Base-by-base conservation (phyloP, 1,140 invertebrate species). In the Prorops nasuta region DNA sequence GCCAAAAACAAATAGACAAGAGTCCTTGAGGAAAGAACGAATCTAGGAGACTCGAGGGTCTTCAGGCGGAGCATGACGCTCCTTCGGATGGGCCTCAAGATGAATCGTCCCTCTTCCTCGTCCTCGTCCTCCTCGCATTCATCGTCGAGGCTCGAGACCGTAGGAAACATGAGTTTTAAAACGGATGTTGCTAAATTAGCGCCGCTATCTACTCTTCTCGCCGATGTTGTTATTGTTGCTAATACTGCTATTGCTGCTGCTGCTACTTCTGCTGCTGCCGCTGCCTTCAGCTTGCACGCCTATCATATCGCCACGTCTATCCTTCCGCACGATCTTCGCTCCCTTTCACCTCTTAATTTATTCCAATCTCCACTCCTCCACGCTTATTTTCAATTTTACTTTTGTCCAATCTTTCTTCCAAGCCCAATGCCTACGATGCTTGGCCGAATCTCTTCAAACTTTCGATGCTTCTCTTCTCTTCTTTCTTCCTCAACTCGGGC, bases 401-500 rank as follows among this genome's bases (percentile, higher is more conserved):
- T n/a, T n/a, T n/a, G n/a, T n/a, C n/a, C n/a, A n/a, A n/a, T n/a
- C n/a, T 38, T 43, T 58, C 43, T 43, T 47, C 44, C 35, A 44
- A 40, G 24, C 34, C 21, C 20, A 31, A 35, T 44, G 40, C 32
- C 38, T 47, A 38, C 44, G 48, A 42, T 31, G 52, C 38, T 56
- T 46, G 43, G n/a, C n/a, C n/a, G n/a, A n/a, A n/a, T n/a, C n/a
- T n/a, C n/a, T 49, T 60, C 53, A 60, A 56, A 58, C 57, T 60
- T 52, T 52, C 58, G 57, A 61, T 45, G 49, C 42, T 44, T 24
- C 37, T 45, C 39, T 20, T 21, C 31, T 40, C 28, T 28, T 28
- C 24, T 10, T 10, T 10, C 4, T 10, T 14, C 10, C 10, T 10
- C 24, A 6, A n/a, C n/a, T 6, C 10, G 4, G 4, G 4, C 10